Percentiles rank a stretch among this genome's conserved stretches.
Conservation (phyloP, 2,113 vertebrate genomes). For the Sinosuthora webbiana region DNA sequence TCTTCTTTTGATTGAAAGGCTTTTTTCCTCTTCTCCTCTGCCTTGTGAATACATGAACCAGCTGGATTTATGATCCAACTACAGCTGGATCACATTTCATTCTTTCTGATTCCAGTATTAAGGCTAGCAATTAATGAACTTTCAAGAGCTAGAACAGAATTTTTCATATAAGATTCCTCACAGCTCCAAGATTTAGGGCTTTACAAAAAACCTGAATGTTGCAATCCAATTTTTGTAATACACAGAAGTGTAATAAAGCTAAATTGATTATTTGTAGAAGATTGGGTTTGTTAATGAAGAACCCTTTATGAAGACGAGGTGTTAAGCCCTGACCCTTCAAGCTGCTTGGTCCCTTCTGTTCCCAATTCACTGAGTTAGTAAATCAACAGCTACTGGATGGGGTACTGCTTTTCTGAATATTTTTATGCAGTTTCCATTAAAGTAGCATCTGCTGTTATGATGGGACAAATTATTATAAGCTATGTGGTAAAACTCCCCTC, state of each 20-base stretch:
- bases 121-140: not conserved
- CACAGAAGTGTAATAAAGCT: not conserved
- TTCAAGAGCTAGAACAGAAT: not conserved
- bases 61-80: constrained; percentile 2
- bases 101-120: not conserved
- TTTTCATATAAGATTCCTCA: not conserved
- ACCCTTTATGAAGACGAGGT: not conserved
- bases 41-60: not conserved
- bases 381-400: not conserved
- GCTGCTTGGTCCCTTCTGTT: not conserved
- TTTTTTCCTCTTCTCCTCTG: not conserved
- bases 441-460: not conserved
- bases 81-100: not conserved
- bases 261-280: not conserved
- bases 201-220: not conserved
- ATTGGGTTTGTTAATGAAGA: not conserved
- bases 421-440: not conserved
- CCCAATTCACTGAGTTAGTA: not conserved
- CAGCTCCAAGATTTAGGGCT: not conserved
- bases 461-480: not conserved
- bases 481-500: not conserved
- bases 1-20: not conserved
- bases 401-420: not conserved
- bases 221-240: not conserved
- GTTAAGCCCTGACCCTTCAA: not conserved